Percentiles rank a stretch among this genome's conserved stretches.
phyloP scores from a whole-genome alignment of 2,797 vertebrate genomes.

The Thalassophryne amazonica region DNA sequence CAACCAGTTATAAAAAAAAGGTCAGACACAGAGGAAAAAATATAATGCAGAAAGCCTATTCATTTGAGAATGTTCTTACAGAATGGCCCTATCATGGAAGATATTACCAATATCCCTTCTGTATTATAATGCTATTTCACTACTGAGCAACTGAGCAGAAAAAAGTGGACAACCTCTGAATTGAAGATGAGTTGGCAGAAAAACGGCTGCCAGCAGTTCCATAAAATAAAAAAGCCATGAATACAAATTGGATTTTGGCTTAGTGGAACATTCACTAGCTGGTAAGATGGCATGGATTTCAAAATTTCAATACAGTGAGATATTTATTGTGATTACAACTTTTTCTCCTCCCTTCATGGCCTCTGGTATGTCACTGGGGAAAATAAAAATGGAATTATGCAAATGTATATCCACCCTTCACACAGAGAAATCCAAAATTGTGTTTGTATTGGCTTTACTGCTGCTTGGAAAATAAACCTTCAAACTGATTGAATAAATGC shows the following conservation, averaged over 20 bases:
- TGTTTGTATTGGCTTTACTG: background rate
- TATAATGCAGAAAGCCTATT: background rate
- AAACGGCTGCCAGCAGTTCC: conserved; percentile 36
- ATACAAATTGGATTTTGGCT: conserved; percentile 62
- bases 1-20: background rate
- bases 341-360: conserved; percentile 8
- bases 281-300: conserved; percentile 16
- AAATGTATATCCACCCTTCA: conserved; percentile 18
- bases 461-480: conserved; percentile 20
- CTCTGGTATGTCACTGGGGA: conserved; percentile 9
- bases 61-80: background rate
- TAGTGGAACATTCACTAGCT: conserved; percentile 31
- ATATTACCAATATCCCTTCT: background rate
- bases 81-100: background rate
- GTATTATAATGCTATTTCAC: conserved; percentile 1
- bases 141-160: background rate
- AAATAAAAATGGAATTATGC: conserved; percentile 29
- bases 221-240: conserved; percentile 53
- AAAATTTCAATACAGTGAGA: conserved; percentile 26
- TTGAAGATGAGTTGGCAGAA: conserved; percentile 39
- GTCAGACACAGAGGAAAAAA: background rate
- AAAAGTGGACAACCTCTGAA: background rate
- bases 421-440: conserved; percentile 22
- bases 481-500: conserved; percentile 31
- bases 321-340: conserved; percentile 32